phyloP scores from a whole-genome alignment of 2,888 invertebrate genomes.

The Myathropa florea region DNA sequence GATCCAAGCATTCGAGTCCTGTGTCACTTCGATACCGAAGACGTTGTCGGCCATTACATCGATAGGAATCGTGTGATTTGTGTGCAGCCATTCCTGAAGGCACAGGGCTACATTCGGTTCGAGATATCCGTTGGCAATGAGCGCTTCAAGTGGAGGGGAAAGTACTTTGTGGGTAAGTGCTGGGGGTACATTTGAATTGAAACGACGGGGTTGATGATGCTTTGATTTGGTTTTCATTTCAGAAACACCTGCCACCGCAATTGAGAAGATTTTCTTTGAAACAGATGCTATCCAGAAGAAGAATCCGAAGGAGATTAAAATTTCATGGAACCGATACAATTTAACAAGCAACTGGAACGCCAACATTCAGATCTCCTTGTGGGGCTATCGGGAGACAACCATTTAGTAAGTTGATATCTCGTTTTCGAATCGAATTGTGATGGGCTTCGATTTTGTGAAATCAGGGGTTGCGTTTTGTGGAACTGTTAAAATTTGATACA shows the following conservation, averaged over 20 bases:
- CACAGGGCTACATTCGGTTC: slow-evolving; percentile 93
- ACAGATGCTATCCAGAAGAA: slow-evolving; percentile 87
- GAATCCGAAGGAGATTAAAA: slow-evolving; percentile 87
- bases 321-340: slow-evolving; percentile 92
- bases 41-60: slow-evolving; percentile 89
- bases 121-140: slow-evolving; percentile 92
- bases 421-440: not conserved
- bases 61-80: slow-evolving; percentile 93
- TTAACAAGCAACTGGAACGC: slow-evolving; percentile 90
- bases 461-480: too few relatives aligned
- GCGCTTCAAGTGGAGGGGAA: slow-evolving; percentile 93
- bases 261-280: slow-evolving; percentile 91
- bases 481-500: too few relatives aligned
- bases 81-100: slow-evolving; percentile 91
- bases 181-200: not conserved
- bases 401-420: slow-evolving; percentile 81
- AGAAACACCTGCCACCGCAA: slow-evolving; percentile 94
- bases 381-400: slow-evolving; percentile 93
- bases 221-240: slow-evolving; percentile 17
- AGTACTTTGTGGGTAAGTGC: slow-evolving; percentile 91
- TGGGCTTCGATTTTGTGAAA: not conserved
- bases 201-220: not conserved
- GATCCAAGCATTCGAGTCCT: slow-evolving; percentile 87
- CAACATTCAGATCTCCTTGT: slow-evolving; percentile 90
- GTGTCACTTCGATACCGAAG: slow-evolving; percentile 91